A percentile compares a stretch with the other conserved stretches of the same genome.
Conservation (phyloP, 64 coral and sea anemone species). For the Dendronephthya gigantea region DNA sequence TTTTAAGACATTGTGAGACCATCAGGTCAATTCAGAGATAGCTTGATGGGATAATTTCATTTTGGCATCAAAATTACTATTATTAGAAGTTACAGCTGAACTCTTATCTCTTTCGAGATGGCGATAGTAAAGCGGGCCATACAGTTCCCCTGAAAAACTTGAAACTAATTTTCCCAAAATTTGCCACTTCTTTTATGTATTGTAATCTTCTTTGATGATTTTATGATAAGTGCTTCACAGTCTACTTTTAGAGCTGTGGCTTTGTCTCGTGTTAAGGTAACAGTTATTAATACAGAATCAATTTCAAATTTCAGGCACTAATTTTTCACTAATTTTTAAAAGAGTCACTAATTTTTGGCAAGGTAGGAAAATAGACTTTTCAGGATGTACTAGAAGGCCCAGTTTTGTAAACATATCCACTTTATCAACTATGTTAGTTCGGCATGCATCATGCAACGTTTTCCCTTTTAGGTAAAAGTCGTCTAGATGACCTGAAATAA, state of each 20-base stretch:
- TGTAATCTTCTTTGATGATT: neutral
- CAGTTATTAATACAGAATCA: neutral
- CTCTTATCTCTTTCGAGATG: neutral
- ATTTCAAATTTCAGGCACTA: too few relatives aligned
- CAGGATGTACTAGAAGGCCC: neutral
- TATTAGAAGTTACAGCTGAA: neutral
- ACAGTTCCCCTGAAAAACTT: neutral
- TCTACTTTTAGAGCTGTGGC: neutral
- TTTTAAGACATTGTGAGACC: neutral
- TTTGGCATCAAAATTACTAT: neutral
- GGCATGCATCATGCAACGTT: neutral
- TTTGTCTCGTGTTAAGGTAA: neutral
- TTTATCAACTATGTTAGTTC: neutral
- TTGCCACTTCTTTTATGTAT: neutral
- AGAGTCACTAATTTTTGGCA: neutral
- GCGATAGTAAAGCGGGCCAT: neutral
- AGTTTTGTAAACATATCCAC: neutral
- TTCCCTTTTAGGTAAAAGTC: conserved; percentile 1
- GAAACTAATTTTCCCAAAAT: neutral
- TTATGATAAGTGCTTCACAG: neutral
- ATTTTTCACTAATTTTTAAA: too few relatives aligned
- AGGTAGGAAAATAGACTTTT: neutral
- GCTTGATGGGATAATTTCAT: neutral
- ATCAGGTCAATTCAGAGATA: neutral
- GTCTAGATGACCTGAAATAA: neutral